phyloP scores from a whole-genome alignment of 2,113 vertebrate species.

The Tachysurus vachellii region DNA sequence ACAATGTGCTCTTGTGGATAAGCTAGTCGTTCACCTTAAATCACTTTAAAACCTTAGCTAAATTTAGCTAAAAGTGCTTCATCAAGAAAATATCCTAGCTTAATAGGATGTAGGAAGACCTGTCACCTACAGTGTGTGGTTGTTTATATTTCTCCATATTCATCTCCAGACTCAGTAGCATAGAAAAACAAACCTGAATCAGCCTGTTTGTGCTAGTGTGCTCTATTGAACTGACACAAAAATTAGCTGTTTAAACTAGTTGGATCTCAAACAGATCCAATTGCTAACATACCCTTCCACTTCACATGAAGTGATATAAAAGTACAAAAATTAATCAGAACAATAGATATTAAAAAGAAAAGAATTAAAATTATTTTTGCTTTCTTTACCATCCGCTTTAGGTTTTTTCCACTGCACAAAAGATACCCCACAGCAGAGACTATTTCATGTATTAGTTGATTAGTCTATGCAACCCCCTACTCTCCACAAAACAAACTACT shows the following conservation, averaged over 20 bases:
- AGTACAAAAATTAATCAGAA: background rate
- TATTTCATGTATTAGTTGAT: background rate
- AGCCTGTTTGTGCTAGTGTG: background rate
- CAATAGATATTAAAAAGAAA: background rate
- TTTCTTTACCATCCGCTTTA: background rate
- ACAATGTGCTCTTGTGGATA: background rate
- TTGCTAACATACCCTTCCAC: background rate
- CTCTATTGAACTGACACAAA: background rate
- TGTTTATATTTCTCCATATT: background rate
- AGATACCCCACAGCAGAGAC: background rate
- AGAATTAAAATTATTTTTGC: background rate
- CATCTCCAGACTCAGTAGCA: background rate
- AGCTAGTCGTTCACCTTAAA: background rate
- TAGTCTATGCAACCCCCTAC: background rate
- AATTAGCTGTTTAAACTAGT: background rate
- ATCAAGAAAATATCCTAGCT: background rate
- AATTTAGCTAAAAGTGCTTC: too few species aligned
- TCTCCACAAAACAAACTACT: background rate
- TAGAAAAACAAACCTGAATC: background rate
- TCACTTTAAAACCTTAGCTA: background rate
- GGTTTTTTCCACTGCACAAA: background rate
- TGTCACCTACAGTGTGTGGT: background rate
- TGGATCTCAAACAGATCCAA: too few species aligned
- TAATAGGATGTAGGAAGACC: background rate
- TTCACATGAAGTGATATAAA: background rate